Evolutionary conservation across 2,797 vertebrate species (phyloP).

Genomic region (Sebastes itinus): DNA sequence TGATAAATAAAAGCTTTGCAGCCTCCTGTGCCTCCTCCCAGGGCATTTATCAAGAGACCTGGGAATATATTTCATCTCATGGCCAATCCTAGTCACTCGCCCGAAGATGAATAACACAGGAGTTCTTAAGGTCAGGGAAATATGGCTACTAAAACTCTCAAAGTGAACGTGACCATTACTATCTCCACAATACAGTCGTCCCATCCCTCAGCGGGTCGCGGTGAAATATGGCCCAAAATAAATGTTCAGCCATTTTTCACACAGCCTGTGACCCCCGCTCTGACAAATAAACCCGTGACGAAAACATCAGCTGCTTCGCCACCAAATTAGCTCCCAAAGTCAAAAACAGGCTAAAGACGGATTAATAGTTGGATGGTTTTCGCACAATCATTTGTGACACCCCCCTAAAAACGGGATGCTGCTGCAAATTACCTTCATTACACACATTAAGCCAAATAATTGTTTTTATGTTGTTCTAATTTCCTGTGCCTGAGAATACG

Average conservation of each 20-base stretch:
- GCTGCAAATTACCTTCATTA: constrained; percentile 73
- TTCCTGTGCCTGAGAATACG: constrained; percentile 51
- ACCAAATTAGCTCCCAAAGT: constrained; percentile 50
- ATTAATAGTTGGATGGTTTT: constrained; percentile 53
- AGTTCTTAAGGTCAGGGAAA: constrained; percentile 82
- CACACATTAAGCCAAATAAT: constrained; percentile 76
- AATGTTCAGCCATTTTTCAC: constrained; percentile 63
- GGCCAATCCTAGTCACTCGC: constrained; percentile 73
- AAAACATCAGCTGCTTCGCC: constrained; percentile 32
- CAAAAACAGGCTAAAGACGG: constrained; percentile 39
- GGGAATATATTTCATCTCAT: constrained; percentile 80
- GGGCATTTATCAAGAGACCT: constrained; percentile 75
- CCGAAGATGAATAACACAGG: constrained; percentile 78
- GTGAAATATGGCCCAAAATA: constrained; percentile 73
- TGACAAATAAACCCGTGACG: constrained; percentile 54
- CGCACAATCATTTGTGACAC: constrained; percentile 59
- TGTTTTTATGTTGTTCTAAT: constrained; percentile 72
- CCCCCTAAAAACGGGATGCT: constrained; percentile 62
- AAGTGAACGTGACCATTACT: constrained; percentile 81
- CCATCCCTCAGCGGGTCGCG: constrained; percentile 61
- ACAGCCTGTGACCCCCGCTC: constrained; percentile 48
- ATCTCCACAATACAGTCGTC: constrained; percentile 79
- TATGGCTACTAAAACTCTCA: constrained; percentile 83
- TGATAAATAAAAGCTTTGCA: constrained; percentile 77
- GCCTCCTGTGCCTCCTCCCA: constrained; percentile 53